Percentiles rank a stretch among this genome's conserved stretches.
These are phyloP conservation scores for Lydus trimaculatus DNA, from an alignment of 2,888 invertebrate genomes.

Conservation along the genomic window DNA sequence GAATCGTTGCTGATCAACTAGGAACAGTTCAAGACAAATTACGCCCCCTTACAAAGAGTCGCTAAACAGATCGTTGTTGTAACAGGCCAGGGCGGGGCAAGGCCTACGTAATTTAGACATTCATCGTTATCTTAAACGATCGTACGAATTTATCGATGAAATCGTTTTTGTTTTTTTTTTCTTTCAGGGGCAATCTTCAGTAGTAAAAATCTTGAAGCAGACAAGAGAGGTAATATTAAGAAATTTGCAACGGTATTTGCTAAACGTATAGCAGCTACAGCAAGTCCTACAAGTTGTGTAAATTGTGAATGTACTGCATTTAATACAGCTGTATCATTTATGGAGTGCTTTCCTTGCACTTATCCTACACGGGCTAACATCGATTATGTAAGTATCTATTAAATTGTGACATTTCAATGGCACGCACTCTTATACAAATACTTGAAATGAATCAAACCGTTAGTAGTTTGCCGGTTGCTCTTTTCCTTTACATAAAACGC, in stretches of 20 bases:
- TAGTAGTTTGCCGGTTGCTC: conserved; percentile 51
- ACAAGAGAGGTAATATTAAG: conserved; percentile 66
- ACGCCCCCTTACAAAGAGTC: conserved; percentile 10
- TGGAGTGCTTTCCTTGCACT: conserved; percentile 71
- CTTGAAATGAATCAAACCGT: conserved; percentile 49
- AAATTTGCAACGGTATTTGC: conserved; percentile 73
- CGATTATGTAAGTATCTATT: conserved; percentile 61
- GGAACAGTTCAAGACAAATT: conserved; percentile 19
- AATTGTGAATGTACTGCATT: conserved; percentile 75
- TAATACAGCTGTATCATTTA: conserved; percentile 70
- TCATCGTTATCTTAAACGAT: conserved; percentile 5
- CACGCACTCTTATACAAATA: conserved; percentile 51
- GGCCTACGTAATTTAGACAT: conserved; percentile 6
- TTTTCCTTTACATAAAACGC: conserved; percentile 47
- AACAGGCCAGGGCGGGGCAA: conserved; percentile 10
- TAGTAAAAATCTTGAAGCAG: conserved; percentile 66
- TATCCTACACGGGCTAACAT: conserved; percentile 62
- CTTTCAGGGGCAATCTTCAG: conserved; percentile 68
- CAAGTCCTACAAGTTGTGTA: conserved; percentile 67
- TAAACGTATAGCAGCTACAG: conserved; percentile 70
- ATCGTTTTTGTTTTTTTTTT: background rate
- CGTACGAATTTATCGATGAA: background rate
- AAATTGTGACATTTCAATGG: conserved; percentile 43
- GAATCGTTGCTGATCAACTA: conserved; percentile 25
- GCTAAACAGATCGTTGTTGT: conserved; percentile 11